Evolutionary conservation across 2,113 vertebrate genomes (phyloP).

Genomic region (Salvelinus sp.): DNA sequence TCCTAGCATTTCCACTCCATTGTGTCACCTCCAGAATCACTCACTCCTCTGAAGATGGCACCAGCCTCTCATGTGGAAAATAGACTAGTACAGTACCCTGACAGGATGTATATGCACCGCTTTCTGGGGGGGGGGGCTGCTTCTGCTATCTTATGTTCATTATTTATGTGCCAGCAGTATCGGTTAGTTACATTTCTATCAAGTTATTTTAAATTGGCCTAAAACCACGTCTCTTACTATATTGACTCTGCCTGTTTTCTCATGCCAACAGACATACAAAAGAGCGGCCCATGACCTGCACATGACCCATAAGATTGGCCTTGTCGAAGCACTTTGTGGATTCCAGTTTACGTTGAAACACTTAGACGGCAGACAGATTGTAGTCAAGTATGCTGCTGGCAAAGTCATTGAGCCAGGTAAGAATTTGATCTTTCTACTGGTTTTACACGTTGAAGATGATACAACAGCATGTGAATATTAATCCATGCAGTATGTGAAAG

Average conservation of each 20-base stretch:
- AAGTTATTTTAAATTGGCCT: not conserved
- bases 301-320: conserved; percentile 94
- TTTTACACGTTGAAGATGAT: not conserved
- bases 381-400: conserved; percentile 94
- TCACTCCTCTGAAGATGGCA: not conserved
- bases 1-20: not conserved
- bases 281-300: conserved; percentile 93
- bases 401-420: conserved; percentile 98
- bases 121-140: too few species aligned
- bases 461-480: not conserved
- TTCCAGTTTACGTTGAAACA: conserved; percentile 96
- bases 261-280: conserved; percentile 67
- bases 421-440: not conserved
- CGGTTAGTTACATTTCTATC: not conserved
- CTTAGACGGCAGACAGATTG: conserved; percentile 91
- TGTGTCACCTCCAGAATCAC: not conserved
- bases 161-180: too few species aligned
- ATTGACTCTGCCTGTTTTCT: not conserved
- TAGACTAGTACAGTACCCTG: too few species aligned
- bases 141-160: too few species aligned
- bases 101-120: too few species aligned
- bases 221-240: not conserved
- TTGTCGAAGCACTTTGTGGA: conserved; percentile 95
- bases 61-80: not conserved
- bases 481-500: not conserved